Base-by-base conservation (phyloP, 2,113 vertebrate genomes). In the Lipophrys pholis region DNA sequence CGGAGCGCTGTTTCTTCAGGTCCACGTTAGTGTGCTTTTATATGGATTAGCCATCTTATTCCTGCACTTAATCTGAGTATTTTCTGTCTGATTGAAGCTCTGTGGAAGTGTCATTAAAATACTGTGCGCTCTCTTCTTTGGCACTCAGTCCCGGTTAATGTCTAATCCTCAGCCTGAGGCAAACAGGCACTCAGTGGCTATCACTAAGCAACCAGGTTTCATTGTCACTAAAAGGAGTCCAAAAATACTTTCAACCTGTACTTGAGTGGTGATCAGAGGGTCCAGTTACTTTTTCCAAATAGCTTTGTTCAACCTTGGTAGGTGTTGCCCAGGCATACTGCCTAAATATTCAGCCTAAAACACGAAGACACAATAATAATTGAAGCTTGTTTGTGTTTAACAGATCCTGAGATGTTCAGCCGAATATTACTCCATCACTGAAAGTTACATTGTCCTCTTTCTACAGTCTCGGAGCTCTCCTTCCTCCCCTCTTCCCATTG, bases 131-230 rank as follows among this genome's bases (percentile, higher is more conserved):
- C 78, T 78, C 41, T 62, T 59, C 73, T 39, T 72, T 73, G 41
- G 73, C 48, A 57, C 63, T 45, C 49, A 49, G 49, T 66, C 17
- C 53, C 42, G 42, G 81, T 76, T 73, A 82, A 80, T 76, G 69
- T 53, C 39, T 84, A 74, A 80, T 88, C 80, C 67, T 86, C 61
- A 35, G 62, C 67, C 54, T 45, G 56, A 78, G 70, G 50, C 49
- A 74, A 67, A 76, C 76, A 83, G 84, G 79, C 80, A 62, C 0
- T 56, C 63, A 62, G 58, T 66, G 40, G 78, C 69, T 69, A 80
- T 91, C 73, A 12, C 87, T 79, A 85, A 78, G 89, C 87, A 89
- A 89, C 83, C 75, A 71, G 56, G 35, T 70, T 7, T 43, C 55
- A 51, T 38, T 70, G 56, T 76, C 78, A 46, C 71, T 12, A 15